Base-by-base conservation (phyloP, 2,113 vertebrate species). In the Eupsittula cactorum region DNA sequence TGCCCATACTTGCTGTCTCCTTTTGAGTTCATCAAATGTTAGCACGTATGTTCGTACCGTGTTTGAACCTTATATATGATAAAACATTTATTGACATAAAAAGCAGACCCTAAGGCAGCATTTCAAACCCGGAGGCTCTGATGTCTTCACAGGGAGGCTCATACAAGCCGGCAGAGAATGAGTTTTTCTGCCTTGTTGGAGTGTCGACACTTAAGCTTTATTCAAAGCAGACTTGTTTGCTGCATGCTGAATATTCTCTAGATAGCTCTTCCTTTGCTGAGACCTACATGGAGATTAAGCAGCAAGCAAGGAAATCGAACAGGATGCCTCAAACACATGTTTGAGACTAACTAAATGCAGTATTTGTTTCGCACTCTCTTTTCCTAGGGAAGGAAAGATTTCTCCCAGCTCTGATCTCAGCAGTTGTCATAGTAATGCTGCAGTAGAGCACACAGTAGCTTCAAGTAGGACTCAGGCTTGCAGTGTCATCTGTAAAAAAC, bases 31-130 rank as follows among this genome's bases (percentile, higher is more conserved):
- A 86, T 77, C 83, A 83, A 91, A 95, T 82, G 86, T 90, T 95
- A 96, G 85, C 91, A 95, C 76, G 47, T 83, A 92, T 91, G 81
- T 62, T 90, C 82, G 57, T 82, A 80, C 74, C 0, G 2, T 67
- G 63, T 94, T 93, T 84, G 84, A 97, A 97, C 92, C 94, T 97
- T 93, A 94, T 94, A 90, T 39, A 44, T 62, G 89, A 96, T 97
- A 96, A 96, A 97, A 96, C 88, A 97, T 97, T 97, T 95, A 96
- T 93, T 88, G 95, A 94, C 89, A 95, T 89, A 93, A 95, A 97
- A 97, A 96, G 79, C 84, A 96, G 95, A 93, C 86, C 94, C 93
- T 96, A 90, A 87, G 94, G 96, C 95, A 93, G 77, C 76, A 60
- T 92, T 95, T 90, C 90, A 93, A 97, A 95, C 57, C 62, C 86